A percentile compares a stretch with the other conserved stretches of the same genome.
These are phyloP conservation scores for Strigops habroptila DNA, from an alignment of 2,113 vertebrate species.

Conservation along the genomic window DNA sequence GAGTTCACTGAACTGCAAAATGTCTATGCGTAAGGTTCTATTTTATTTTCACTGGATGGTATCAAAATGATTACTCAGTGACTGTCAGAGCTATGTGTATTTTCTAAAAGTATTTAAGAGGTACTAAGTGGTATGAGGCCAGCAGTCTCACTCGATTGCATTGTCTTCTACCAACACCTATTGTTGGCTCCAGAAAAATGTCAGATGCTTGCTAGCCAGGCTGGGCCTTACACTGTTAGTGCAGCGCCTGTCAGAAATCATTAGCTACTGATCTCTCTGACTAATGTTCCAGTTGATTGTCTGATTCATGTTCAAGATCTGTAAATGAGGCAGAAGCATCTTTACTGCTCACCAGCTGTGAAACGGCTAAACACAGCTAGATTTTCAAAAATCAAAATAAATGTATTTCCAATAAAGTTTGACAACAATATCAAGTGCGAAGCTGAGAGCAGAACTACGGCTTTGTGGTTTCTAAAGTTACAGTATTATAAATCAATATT, in stretches of 20 bases:
- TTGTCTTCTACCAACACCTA: constrained; percentile 47
- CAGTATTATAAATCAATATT: constrained; percentile 19
- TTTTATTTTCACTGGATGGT: neutral
- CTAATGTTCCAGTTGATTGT: constrained; percentile 90
- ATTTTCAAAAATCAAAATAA: constrained; percentile 77
- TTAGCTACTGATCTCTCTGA: constrained; percentile 84
- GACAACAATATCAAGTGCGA: constrained; percentile 60
- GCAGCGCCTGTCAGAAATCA: constrained; percentile 85
- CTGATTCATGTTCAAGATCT: constrained; percentile 82
- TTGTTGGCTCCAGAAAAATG: constrained; percentile 60
- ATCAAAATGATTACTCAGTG: neutral
- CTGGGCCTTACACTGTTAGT: constrained; percentile 77
- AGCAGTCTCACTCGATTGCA: constrained; percentile 24
- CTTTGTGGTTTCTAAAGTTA: constrained; percentile 22
- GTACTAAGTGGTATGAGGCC: neutral
- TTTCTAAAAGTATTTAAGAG: constrained; percentile 10
- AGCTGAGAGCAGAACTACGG: constrained; percentile 15
- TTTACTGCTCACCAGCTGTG: constrained; percentile 80
- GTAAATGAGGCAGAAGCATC: constrained; percentile 84
- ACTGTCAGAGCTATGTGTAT: neutral
- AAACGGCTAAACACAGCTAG: constrained; percentile 66
- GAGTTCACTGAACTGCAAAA: neutral
- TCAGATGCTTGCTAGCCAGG: constrained; percentile 66
- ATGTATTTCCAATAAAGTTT: constrained; percentile 71
- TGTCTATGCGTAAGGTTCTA: neutral